Evolutionary conservation across 2,888 invertebrate genomes (phyloP), one percentile per base, ranked within the genome.

Genomic region (Leucoma salicis): DNA sequence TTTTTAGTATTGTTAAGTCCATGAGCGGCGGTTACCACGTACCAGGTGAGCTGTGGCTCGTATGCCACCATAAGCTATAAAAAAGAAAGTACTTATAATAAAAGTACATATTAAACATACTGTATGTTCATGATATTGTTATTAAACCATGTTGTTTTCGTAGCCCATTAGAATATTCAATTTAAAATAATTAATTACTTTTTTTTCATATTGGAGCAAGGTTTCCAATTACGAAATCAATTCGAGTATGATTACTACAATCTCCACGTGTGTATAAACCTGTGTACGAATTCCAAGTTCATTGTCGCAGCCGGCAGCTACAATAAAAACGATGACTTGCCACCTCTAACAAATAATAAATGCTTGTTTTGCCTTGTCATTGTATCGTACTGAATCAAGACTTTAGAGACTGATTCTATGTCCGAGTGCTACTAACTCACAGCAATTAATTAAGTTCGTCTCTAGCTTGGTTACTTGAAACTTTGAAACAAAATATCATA

Each of bases 271-370:
- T 65, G 57, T 61, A 60, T 67, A 63, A 63, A 58, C 45, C 50
- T 46, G 31, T 42, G 32, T 45, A 45, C 33, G 14, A 49, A 57
- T 64, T 61, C 51, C 60, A 75, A 77, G 79, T 81, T 83, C 81
- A 83, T 71, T 80, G 78, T 62, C 74, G 67, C 58, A 55, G 46
- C 52, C 51, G 49, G 46, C 60, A 59, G 59, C 60, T 64, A 57
- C 60, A 29, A 68, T 59, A 60, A 56, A 67, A 63, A 72, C 62
- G 63, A 77, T 82, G 82, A 82, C 74, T 66, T 42, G 49, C 65
- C 70, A 62, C 65, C 49, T 53, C 39, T 46, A 55, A 49, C 57
- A 57, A 51, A 31, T 38, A 64, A 66, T 53, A 55, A 46, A 62
- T 58, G 66, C 60, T 49, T 40, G 58, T 66, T 69, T 72, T 74